Base-by-base conservation (phyloP, 2,888 invertebrate genomes). In the Dexiosoma caninum region DNA sequence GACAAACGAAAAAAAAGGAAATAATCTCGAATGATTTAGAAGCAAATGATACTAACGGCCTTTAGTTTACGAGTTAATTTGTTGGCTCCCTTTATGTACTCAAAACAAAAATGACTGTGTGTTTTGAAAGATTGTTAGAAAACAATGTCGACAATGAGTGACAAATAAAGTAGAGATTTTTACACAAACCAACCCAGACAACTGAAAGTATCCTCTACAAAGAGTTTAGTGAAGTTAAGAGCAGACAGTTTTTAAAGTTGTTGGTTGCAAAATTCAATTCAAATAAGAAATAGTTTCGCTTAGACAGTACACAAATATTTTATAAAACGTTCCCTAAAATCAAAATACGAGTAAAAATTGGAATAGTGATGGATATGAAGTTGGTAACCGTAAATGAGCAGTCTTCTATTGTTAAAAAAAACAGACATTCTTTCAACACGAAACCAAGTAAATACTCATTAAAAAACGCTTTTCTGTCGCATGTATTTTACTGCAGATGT, bases 11-110 rank as follows among this genome's bases (percentile, higher is more conserved):
- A 42, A 32, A n/a, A 42, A 30, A 72, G 32, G 35, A 62, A 62
- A 55, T 72, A 42, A 72, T 49, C 23, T 40, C 32, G 23, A 21
- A 42, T 19, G 44, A 5, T 23, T 19, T 2, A 60, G 32, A 2
- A 62, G 32, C 10, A 60, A 40, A 62, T n/a, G n/a, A n/a, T n/a
- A 53, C 59, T n/a, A 40, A 59, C 32, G 42, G 14, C 19, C 60
- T 21, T 71, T 62, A 62, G 60, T 62, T 60, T 62, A 40, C 12
- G 10, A 60, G 8, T 30, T 49, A n/a, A 70, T 59, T 64, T 37
- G 35, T n/a, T 53, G 32, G 21, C 19, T 46, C 32, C 32, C 10
- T n/a, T n/a, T n/a, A n/a, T 9, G 9, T 10, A 14, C 9, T 16
- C 19, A 0, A 66, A 40, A 27, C 7, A 23, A 51, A 51, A 23